Conservation (phyloP, 2,888 invertebrate genomes). For the Orthonevra nobilis region DNA sequence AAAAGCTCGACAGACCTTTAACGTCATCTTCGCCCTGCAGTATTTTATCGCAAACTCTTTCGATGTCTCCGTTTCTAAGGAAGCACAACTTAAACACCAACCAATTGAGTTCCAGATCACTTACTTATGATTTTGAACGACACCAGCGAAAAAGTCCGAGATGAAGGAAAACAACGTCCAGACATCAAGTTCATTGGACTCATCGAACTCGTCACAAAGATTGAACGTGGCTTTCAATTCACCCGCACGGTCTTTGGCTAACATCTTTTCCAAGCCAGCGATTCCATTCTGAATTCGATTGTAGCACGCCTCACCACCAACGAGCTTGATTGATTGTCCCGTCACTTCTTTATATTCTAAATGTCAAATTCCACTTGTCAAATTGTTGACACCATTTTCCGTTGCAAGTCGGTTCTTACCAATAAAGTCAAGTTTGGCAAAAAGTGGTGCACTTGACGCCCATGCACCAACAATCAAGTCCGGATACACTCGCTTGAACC, state of each 20-base stretch:
- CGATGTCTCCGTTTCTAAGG: constrained; percentile 74
- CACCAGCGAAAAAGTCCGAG: constrained; percentile 76
- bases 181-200: constrained; percentile 75
- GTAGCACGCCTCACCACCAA: constrained; percentile 77
- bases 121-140: constrained; percentile 77
- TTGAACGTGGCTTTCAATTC: constrained; percentile 75
- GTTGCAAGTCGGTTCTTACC: too few relatives aligned
- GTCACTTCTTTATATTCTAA: constrained; percentile 79
- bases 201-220: constrained; percentile 76
- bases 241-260: constrained; percentile 73
- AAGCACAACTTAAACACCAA: too few relatives aligned
- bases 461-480: constrained; percentile 83
- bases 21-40: constrained; percentile 74
- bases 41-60: constrained; percentile 73
- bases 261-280: constrained; percentile 75
- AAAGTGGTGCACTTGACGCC: constrained; percentile 85
- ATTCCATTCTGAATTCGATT: constrained; percentile 76
- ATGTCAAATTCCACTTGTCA: background rate
- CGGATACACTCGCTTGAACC: constrained; percentile 85
- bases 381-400: too few relatives aligned
- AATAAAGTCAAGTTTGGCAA: constrained; percentile 83
- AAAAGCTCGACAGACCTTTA: constrained; percentile 73
- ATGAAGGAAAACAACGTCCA: constrained; percentile 77
- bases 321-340: constrained; percentile 75
- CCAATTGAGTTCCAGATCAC: background rate